These are phyloP conservation scores for Tangara arthus DNA, from an alignment of 2,797 vertebrate genomes.

Conservation along the genomic window DNA sequence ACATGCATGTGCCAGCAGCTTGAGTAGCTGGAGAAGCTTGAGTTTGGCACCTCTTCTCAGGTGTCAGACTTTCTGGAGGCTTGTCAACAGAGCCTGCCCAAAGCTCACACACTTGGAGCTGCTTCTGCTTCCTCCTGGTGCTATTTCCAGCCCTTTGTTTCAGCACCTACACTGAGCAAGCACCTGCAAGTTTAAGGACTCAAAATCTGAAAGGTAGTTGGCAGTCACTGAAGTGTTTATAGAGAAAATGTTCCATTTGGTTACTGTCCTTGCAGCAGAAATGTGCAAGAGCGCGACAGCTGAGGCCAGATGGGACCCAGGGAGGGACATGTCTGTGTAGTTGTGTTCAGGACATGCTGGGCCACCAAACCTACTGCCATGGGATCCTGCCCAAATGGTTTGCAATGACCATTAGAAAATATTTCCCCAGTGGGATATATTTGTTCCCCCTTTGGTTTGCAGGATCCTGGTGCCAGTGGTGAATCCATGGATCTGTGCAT, in stretches of 20 bases:
- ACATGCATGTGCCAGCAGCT: neutral
- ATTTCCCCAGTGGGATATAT: neutral
- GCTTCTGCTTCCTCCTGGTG: neutral
- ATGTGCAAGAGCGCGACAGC: rapidly evolving
- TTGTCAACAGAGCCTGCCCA: neutral
- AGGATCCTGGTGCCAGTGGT: rapidly evolving
- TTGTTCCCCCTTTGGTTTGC: neutral
- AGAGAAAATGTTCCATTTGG: neutral
- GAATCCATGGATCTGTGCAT: rapidly evolving
- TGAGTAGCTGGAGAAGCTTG: neutral
- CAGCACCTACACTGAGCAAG: neutral
- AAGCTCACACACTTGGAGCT: neutral
- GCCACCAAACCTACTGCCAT: neutral
- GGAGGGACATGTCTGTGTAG: neutral
- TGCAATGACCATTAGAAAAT: rapidly evolving
- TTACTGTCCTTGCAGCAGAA: neutral
- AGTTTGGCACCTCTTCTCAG: neutral
- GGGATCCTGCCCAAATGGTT: neutral
- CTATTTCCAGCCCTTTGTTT: neutral
- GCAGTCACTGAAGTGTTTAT: neutral
- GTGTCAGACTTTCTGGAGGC: neutral
- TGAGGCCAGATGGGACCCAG: neutral
- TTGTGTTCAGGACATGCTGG: neutral
- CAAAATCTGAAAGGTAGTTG: neutral
- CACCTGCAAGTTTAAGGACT: neutral